Conservation (phyloP, 2,888 invertebrate genomes). For the Andrena flavipes region DNA sequence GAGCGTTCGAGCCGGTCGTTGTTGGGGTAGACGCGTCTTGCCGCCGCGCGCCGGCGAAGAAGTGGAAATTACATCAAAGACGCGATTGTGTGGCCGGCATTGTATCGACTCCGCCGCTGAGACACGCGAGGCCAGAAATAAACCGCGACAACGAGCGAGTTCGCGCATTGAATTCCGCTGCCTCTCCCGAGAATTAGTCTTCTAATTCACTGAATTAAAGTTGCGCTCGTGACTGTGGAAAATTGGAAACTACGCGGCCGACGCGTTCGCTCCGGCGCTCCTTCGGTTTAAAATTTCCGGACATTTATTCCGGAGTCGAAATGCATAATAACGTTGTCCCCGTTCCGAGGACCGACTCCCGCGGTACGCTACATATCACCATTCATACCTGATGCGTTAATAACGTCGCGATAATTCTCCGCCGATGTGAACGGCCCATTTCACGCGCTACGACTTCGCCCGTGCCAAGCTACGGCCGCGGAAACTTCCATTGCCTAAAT, state of each 20-base stretch:
- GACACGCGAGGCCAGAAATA: slow-evolving; percentile 28
- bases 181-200: slow-evolving; percentile 29
- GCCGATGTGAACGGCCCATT: slow-evolving; percentile 47
- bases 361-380: slow-evolving; percentile 14
- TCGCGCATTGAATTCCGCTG: slow-evolving; percentile 34
- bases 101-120: slow-evolving; percentile 38
- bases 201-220: slow-evolving; percentile 25
- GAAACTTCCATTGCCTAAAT: neutral
- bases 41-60: slow-evolving; percentile 39
- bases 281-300: slow-evolving; percentile 28
- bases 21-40: slow-evolving; percentile 44
- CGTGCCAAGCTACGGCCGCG: neutral
- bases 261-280: neutral
- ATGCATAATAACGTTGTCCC: slow-evolving; percentile 22
- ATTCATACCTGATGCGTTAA: slow-evolving; percentile 53
- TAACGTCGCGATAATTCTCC: slow-evolving; percentile 57
- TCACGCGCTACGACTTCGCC: slow-evolving; percentile 42
- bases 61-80: slow-evolving; percentile 60
- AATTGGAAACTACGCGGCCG: slow-evolving; percentile 32
- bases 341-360: slow-evolving; percentile 19
- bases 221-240: slow-evolving; percentile 30
- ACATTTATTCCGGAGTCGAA: slow-evolving; percentile 17
- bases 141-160: slow-evolving; percentile 28
- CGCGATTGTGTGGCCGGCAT: slow-evolving; percentile 42
- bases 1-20: slow-evolving; percentile 31